Conservation (phyloP, 2,797 vertebrate species). For the Falco concolor region DNA sequence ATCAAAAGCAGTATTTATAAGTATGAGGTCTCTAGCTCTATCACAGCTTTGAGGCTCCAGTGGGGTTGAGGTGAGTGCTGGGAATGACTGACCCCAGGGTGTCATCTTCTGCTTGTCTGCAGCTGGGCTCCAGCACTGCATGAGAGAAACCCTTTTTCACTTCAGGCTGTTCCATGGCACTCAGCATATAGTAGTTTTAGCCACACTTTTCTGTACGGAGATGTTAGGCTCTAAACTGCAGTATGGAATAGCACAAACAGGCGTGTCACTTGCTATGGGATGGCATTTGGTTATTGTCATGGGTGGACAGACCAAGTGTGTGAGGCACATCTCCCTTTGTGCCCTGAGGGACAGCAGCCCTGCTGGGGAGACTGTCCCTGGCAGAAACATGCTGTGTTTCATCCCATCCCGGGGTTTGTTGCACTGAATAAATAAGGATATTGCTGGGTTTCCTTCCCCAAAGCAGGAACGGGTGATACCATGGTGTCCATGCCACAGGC, state of each 20-base stretch:
- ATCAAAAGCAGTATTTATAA: neutral
- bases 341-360: neutral
- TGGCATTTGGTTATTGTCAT: neutral
- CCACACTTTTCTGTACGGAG: neutral
- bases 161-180: neutral
- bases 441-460: neutral
- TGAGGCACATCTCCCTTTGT: neutral
- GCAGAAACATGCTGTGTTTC: neutral
- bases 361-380: neutral
- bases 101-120: neutral
- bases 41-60: neutral
- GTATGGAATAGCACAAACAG: neutral
- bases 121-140: neutral
- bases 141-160: neutral
- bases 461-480: neutral
- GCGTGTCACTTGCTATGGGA: neutral
- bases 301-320: neutral
- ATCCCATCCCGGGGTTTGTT: neutral
- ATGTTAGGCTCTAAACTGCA: neutral
- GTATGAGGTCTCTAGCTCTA: neutral
- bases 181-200: neutral
- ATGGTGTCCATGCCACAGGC: neutral
- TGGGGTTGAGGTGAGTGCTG: neutral
- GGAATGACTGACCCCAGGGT: neutral
- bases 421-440: neutral